Percentiles rank a stretch among this genome's conserved stretches.
phyloP scores from a whole-genome alignment of 2,113 vertebrate genomes.

The Mus pahari region DNA sequence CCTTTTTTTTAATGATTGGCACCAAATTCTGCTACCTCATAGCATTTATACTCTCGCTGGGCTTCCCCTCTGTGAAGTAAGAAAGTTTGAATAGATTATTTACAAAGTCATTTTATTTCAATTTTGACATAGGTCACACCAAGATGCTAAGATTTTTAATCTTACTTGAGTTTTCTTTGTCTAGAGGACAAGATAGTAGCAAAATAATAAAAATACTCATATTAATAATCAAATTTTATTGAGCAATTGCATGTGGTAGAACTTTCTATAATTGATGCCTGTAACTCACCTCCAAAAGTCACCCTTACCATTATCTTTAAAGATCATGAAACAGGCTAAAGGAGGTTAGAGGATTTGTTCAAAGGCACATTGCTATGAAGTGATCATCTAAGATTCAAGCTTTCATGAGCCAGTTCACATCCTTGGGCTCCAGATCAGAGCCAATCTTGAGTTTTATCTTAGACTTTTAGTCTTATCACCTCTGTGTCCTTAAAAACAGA shows the following conservation, averaged over 20 bases:
- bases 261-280: not conserved
- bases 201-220: not conserved
- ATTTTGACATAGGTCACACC: not conserved
- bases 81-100: not conserved
- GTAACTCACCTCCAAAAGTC: not conserved
- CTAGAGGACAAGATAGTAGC: constrained; percentile 5
- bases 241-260: not conserved
- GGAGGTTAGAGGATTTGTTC: not conserved
- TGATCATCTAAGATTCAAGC: not conserved
- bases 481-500: not conserved
- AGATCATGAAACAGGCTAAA: not conserved
- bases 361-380: not conserved
- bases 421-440: not conserved
- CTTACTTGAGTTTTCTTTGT: not conserved
- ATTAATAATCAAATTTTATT: not conserved
- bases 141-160: not conserved
- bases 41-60: not conserved
- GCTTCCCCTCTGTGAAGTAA: not conserved
- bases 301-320: not conserved
- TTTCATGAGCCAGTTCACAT: not conserved
- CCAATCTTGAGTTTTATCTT: not conserved
- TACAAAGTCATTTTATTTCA: not conserved
- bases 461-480: not conserved
- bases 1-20: not conserved
- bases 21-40: not conserved